phyloP scores from a whole-genome alignment of 2,888 invertebrate species.

The Anticlea derivata region DNA sequence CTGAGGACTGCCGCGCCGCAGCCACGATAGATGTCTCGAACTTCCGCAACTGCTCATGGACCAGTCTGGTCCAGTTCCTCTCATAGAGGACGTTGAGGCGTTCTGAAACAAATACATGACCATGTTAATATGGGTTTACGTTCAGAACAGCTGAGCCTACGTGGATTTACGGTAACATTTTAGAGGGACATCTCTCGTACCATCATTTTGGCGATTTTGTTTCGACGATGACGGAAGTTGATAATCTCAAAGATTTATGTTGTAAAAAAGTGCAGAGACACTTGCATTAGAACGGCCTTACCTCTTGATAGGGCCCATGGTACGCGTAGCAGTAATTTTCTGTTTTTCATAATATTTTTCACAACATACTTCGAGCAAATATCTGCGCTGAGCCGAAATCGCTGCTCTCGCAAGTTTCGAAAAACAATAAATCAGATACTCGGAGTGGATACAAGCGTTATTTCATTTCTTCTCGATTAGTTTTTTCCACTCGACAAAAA shows the following conservation, averaged over 20 bases:
- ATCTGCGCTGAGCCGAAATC: background rate
- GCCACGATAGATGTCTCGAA: slow-evolving; percentile 92
- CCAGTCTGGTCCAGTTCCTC: slow-evolving; percentile 92
- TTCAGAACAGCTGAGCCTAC: too few species aligned
- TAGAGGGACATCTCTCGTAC: too few species aligned
- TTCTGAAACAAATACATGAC: slow-evolving; percentile 76
- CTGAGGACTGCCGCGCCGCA: slow-evolving; percentile 85
- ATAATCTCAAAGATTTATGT: too few species aligned
- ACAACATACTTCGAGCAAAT: background rate
- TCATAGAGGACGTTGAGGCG: slow-evolving; percentile 92
- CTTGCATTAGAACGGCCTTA: too few species aligned
- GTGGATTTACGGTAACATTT: too few species aligned
- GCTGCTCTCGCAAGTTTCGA: background rate
- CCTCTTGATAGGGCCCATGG: too few species aligned
- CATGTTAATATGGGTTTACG: too few species aligned
- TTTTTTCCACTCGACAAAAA: slow-evolving; percentile 19
- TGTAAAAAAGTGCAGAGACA: too few species aligned
- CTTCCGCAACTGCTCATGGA: slow-evolving; percentile 89
- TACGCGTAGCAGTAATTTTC: background rate
- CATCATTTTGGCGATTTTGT: too few species aligned
- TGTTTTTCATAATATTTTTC: background rate
- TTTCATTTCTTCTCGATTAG: slow-evolving; percentile 29
- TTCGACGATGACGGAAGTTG: too few species aligned
- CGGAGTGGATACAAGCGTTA: slow-evolving; percentile 15
- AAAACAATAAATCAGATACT: slow-evolving; percentile 19